phyloP scores from a whole-genome alignment of 2,888 invertebrate genomes.

The Listrodromus nycthemerus region DNA sequence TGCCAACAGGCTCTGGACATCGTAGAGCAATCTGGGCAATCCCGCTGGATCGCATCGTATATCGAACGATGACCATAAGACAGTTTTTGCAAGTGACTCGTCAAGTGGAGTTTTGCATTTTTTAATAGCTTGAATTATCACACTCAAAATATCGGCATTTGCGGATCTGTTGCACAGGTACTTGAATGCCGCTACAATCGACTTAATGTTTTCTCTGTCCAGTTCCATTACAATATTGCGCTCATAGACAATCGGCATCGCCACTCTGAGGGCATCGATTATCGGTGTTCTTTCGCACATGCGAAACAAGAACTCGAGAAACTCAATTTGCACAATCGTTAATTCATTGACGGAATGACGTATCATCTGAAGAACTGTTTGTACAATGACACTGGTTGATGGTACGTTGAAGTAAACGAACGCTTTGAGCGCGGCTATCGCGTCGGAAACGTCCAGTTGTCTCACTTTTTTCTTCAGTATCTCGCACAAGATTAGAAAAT shows the following conservation, averaged over 20 bases:
- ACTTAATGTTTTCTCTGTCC: constrained; percentile 85
- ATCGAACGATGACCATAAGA: constrained; percentile 31
- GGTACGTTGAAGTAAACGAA: constrained; percentile 87
- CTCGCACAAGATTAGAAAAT: constrained; percentile 69
- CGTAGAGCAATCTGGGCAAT: background rate
- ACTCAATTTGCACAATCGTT: constrained; percentile 87
- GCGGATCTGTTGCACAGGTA: constrained; percentile 78
- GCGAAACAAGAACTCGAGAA: constrained; percentile 87
- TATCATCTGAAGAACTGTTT: constrained; percentile 88
- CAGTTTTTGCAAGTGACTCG: background rate
- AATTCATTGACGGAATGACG: constrained; percentile 87
- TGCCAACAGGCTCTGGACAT: constrained; percentile 39
- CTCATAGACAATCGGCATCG: constrained; percentile 89
- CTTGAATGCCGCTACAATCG: constrained; percentile 86
- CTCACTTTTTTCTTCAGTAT: constrained; percentile 85
- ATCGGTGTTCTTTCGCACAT: constrained; percentile 86
- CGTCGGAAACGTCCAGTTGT: constrained; percentile 85
- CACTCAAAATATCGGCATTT: constrained; percentile 30
- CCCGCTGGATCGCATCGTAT: background rate
- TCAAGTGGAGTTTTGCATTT: constrained; percentile 36
- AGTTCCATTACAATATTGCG: constrained; percentile 86
- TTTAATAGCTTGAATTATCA: constrained; percentile 45
- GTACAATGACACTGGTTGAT: constrained; percentile 86
- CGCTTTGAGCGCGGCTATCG: constrained; percentile 87
- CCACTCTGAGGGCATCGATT: constrained; percentile 88